Percentiles rank a stretch among this genome's conserved stretches.
Conservation (phyloP, 2,888 invertebrate genomes). For the Macaria liturata region DNA sequence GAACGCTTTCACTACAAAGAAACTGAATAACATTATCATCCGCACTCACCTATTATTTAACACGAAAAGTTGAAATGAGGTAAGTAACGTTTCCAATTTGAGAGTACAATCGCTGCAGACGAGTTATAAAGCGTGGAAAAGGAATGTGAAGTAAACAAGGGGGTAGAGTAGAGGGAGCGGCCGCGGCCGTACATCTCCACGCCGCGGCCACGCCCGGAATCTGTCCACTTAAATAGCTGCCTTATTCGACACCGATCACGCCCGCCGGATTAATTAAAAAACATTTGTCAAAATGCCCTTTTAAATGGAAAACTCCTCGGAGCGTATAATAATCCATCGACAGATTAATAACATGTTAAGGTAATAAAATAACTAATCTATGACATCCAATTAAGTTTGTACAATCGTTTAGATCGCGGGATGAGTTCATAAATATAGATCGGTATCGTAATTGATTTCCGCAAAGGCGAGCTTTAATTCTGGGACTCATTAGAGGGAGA, state of each 20-base stretch:
- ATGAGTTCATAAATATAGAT: conserved; percentile 54
- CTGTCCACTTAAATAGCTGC: conserved; percentile 66
- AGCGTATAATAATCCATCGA: conserved; percentile 54
- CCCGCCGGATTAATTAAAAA: conserved; percentile 74
- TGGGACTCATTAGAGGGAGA: conserved; percentile 47
- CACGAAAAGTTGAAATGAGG: conserved; percentile 54
- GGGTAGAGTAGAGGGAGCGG: conserved; percentile 48
- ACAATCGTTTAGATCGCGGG: conserved; percentile 54
- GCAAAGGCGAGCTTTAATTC: conserved; percentile 51
- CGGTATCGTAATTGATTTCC: conserved; percentile 59
- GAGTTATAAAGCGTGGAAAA: conserved; percentile 39
- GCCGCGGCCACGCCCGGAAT: conserved; percentile 65
- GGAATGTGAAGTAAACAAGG: conserved; percentile 49
- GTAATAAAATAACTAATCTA: conserved; percentile 63
- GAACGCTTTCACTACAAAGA: conserved; percentile 68
- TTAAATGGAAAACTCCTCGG: conserved; percentile 60
- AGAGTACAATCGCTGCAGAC: conserved; percentile 39
- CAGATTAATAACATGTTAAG: conserved; percentile 61
- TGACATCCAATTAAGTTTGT: conserved; percentile 63
- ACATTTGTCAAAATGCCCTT: conserved; percentile 69
- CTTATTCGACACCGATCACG: conserved; percentile 62
- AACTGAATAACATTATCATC: conserved; percentile 75
- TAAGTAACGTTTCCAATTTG: conserved; percentile 45
- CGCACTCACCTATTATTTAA: conserved; percentile 57
- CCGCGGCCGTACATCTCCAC: conserved; percentile 50